Evolutionary conservation across 2,888 invertebrate genomes (phyloP), one percentile per base, ranked within the genome.

Genomic region (Pterostichus niger): DNA sequence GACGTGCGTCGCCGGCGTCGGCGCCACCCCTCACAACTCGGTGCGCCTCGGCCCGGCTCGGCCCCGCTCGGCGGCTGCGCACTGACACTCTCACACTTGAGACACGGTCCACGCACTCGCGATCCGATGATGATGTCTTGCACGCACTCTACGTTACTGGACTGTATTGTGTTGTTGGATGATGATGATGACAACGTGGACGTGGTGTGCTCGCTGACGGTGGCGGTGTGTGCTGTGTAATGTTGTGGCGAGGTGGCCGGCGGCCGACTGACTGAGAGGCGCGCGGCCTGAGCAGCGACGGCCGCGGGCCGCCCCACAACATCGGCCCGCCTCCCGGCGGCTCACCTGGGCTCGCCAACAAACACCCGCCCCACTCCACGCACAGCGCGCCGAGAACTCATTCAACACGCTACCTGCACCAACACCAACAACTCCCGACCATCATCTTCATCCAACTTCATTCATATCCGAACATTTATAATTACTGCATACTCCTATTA

Each of bases 201-300:
- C 24, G 24, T 24, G 24, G 24, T 24, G 24, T 24, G 85, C 84
- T 82, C 81, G 13, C 82, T 61, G 81, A 33, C 80, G 79, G 81
- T 81, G 77, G 59, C 81, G 77, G 86, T n/a, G n/a, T n/a, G n/a
- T n/a, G 84, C 85, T 85, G 84, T 85, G 73, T 84, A 40, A 10
- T 79, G 24, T 40, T 79, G 68, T 71, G 17, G 44, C 44, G 84
- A 85, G 85, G 85, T 85, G 85, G 86, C 85, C 84, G 85, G 84
- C 86, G 86, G 86, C 86, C 83, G 85, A 87, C 86, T 87, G 86
- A 87, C 86, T 85, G 86, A 84, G 87, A 87, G 86, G 86, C 86
- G 87, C 88, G 86, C 87, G 87, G 88, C 87, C 88, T 88, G 88
- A 88, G 88, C 88, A 88, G 89, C 88, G 89, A 89, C 89, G 89